Conservation (phyloP, 2,888 invertebrate genomes). For the Hyposoter didymator region DNA sequence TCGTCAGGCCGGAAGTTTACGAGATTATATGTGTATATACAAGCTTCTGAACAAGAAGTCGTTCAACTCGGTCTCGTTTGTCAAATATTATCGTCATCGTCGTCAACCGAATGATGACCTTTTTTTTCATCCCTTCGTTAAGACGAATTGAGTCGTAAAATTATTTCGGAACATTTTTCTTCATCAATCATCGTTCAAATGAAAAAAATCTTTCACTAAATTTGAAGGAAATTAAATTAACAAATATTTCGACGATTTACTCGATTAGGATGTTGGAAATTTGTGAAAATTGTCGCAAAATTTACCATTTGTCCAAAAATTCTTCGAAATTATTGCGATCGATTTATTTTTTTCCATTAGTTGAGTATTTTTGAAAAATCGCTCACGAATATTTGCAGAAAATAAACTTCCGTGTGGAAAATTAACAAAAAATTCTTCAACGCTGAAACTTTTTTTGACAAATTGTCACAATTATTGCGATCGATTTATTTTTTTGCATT, state of each 20-base stretch:
- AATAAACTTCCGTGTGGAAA: too few relatives aligned
- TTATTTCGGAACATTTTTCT: neutral
- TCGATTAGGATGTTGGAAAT: neutral
- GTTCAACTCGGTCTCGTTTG: slow-evolving; percentile 11
- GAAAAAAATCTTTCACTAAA: neutral
- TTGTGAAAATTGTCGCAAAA: too few relatives aligned
- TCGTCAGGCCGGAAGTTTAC: slow-evolving; percentile 55
- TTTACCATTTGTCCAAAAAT: too few relatives aligned
- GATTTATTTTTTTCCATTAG: neutral
- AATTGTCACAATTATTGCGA: neutral
- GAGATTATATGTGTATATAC: slow-evolving; percentile 20
- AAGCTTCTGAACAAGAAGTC: slow-evolving; percentile 30
- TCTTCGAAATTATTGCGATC: neutral
- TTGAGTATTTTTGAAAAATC: too few relatives aligned
- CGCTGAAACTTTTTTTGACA: too few relatives aligned
- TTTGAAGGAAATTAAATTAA: neutral
- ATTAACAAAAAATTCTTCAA: too few relatives aligned
- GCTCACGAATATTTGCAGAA: too few relatives aligned
- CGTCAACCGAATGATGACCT: slow-evolving; percentile 25
- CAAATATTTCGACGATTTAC: neutral
- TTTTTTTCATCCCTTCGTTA: neutral
- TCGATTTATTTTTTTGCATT: neutral
- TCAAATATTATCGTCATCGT: slow-evolving; percentile 34
- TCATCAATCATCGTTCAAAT: neutral
- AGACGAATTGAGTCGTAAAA: neutral